These are phyloP conservation scores for Rugalucina vietnamica DNA, from an alignment of 2,888 invertebrate genomes.

Conservation along the genomic window DNA sequence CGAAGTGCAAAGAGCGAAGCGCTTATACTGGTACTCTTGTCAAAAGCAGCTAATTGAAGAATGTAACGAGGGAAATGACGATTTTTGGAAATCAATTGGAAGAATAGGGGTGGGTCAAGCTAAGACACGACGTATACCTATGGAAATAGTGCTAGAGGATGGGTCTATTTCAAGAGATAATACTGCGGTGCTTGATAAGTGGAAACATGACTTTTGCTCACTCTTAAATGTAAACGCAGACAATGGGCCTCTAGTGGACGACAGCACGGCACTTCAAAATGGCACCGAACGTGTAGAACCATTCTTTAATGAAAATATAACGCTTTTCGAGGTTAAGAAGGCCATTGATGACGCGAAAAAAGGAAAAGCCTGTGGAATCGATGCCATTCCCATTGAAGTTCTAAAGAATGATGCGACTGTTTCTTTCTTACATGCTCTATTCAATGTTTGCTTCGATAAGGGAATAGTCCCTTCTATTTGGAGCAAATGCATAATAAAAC, in stretches of 20 bases:
- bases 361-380: slow-evolving; percentile 28
- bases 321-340: slow-evolving; percentile 20
- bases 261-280: neutral
- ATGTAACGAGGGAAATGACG: neutral
- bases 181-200: slow-evolving; percentile 1
- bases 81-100: neutral
- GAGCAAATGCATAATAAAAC: slow-evolving; percentile 31
- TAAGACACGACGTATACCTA: neutral
- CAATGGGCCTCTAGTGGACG: neutral
- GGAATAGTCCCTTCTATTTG: neutral
- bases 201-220: neutral
- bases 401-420: slow-evolving; percentile 9
- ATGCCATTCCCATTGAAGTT: slow-evolving; percentile 17
- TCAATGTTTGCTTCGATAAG: slow-evolving; percentile 33
- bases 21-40: neutral
- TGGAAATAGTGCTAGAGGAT: neutral
- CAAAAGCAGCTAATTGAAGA: neutral
- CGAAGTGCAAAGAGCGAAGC: neutral
- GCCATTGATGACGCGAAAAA: slow-evolving; percentile 4
- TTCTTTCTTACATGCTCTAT: slow-evolving; percentile 6
- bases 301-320: slow-evolving; percentile 4
- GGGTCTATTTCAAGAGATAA: neutral
- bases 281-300: neutral
- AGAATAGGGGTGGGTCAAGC: neutral
- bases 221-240: neutral